Evolutionary conservation across 2,888 invertebrate species (phyloP).

Genomic region (Homarus gammarus): DNA sequence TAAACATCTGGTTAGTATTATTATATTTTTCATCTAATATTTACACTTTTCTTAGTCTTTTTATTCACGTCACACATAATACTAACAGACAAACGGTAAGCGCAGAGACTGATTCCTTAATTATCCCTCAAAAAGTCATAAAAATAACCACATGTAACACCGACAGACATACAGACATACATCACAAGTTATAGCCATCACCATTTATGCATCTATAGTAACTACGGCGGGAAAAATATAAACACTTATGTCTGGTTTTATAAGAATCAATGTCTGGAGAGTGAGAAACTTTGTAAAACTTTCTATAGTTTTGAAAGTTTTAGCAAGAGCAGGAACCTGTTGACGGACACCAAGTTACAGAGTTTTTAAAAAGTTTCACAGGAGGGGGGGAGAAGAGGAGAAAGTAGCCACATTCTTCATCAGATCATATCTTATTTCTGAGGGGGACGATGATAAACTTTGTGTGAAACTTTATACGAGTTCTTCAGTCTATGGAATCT

Average conservation of each 20-base stretch:
- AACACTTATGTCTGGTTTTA: not conserved
- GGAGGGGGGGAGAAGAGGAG: too few species aligned
- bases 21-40: not conserved
- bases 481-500: too few species aligned
- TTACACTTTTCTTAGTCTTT: not conserved
- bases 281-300: too few species aligned
- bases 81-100: not conserved
- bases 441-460: too few species aligned
- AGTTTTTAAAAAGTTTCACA: slow-evolving; percentile 8
- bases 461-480: too few species aligned
- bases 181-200: not conserved
- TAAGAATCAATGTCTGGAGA: not conserved
- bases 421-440: too few species aligned
- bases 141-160: not conserved
- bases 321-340: not conserved
- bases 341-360: not conserved
- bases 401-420: too few species aligned
- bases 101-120: not conserved
- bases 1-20: not conserved
- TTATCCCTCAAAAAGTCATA: too few species aligned
- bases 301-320: not conserved
- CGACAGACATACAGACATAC: not conserved
- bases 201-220: not conserved
- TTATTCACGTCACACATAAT: not conserved
- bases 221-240: not conserved